These are phyloP conservation scores for Calameuta filiformis DNA, from an alignment of 2,888 invertebrate genomes.

Conservation along the genomic window DNA sequence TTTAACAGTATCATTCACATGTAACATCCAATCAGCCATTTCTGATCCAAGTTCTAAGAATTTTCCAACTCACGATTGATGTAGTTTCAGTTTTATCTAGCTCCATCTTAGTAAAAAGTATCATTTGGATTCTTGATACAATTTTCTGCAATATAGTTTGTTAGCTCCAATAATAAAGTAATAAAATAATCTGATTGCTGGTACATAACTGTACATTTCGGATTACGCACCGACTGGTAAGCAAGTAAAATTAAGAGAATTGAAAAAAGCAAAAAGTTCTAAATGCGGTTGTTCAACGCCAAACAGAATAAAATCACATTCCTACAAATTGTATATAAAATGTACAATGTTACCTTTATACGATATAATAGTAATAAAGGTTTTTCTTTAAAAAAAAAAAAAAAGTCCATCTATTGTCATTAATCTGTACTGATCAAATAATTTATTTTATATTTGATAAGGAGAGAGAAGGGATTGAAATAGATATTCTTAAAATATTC, in stretches of 20 bases:
- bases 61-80: not conserved
- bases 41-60: conserved; percentile 68
- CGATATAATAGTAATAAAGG: not conserved
- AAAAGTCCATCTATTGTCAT: not conserved
- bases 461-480: not conserved
- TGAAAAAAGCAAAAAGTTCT: not conserved
- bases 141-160: not conserved
- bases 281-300: not conserved
- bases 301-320: not conserved
- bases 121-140: conserved; percentile 2
- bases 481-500: not conserved
- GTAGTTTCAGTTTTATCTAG: not conserved
- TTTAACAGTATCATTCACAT: conserved; percentile 88
- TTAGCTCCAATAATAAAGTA: not conserved
- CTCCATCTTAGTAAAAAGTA: not conserved
- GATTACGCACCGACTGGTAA: not conserved
- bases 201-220: too few species aligned
- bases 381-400: not conserved
- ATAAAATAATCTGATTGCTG: not conserved
- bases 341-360: not conserved
- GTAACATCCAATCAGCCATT: conserved; percentile 77
- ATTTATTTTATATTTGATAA: not conserved
- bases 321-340: not conserved
- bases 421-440: not conserved
- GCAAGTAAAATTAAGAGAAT: not conserved